Base-by-base conservation (phyloP, 2,888 invertebrate species). In the Acholoe squamosa region DNA sequence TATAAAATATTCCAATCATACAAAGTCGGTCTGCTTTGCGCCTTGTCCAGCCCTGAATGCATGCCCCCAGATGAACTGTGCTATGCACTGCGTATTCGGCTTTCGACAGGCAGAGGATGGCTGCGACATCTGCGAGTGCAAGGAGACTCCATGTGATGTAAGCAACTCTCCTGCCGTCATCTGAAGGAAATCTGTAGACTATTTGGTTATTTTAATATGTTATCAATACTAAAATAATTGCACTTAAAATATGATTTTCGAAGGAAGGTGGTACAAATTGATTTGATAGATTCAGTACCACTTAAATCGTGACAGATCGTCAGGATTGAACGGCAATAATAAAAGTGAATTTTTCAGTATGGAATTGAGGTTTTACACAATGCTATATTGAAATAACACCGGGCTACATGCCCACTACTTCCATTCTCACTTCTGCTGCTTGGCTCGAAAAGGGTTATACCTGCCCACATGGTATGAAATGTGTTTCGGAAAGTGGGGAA, bases 111-210 rank as follows among this genome's bases (percentile, higher is more conserved):
- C n/a, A 16, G 51, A 89, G n/a, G 52, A 89, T 25, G 89, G 89
- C 51, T 77, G 89, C 25, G 34, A 89, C 76, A 76, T 71, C 77
- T 89, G 89, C 43, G 89, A 89, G 67, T 89, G 89, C 52, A 52
- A 77, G 77, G 77, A 89, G 52, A 86, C 86, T 14, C 86, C 86
- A 0, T 86, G 86, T 54, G 86, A 86, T 86, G 86, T 86, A 28
- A 86, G 86, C 22, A 86, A 86, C 28, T 19, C n/a, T 52, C 61
- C 22, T 61, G 7, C 3, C n/a, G 3, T 61, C 61, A 19, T 61
- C 61, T 12, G n/a, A 3, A 3, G 61, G n/a, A 61, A n/a, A 61
- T 61, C 14, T 61, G 10, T 43, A 43, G 43, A 10, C 43, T 43
- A 10, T 10, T 10, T 10, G 43, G 43, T 43, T 43, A 3, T 43